Base-by-base conservation (phyloP, 1,140 invertebrate species). In the Epicauta chinensis region DNA sequence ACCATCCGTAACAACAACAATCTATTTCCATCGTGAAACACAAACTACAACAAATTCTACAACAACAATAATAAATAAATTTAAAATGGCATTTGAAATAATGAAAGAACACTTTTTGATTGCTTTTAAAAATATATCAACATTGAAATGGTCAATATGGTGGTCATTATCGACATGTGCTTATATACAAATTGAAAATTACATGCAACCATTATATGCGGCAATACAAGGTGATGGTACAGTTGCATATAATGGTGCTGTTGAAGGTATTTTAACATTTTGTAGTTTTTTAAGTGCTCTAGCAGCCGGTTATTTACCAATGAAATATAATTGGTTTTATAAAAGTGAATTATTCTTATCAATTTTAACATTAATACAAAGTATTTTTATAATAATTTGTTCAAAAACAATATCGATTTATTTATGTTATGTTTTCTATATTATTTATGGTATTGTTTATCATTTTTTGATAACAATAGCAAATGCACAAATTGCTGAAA, bases 71-170 rank as follows among this genome's bases (percentile, higher is more conserved):
- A 17, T 44, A 48, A 15, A 44, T 52, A n/a, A n/a, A n/a, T n/a
- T n/a, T n/a, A n/a, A n/a, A n/a, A n/a, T n/a, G 4, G 74, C 77
- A 0, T 69, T 71, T 13, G 53, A 56, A 5, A 64, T 81, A 32
- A 66, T 91, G 35, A 85, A 79, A 78, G 65, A 73, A n/a, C 89
- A 94, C 71, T 81, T 90, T 37, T 68, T 78, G 34, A 66, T 75
- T 29, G 83, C 89, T 16, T 94, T 87, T 69, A 77, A 78, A 0
- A 82, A 88, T 65, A 61, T 64, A 0, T 81, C 81, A 37, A 79
- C 92, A 4, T 17, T 91, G 0, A 89, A 88, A 63, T 95, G 92
- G 92, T 91, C 87, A 1, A 64, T 90, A n/a, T 91, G 92, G 83
- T 94, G 89, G 80, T 81, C 89, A 0, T 73, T 82, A 14, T 80